Percentiles rank a stretch among this genome's conserved stretches.
Evolutionary conservation across 2,797 vertebrate species (phyloP).

Genomic region (Onychomys leucogaster): DNA sequence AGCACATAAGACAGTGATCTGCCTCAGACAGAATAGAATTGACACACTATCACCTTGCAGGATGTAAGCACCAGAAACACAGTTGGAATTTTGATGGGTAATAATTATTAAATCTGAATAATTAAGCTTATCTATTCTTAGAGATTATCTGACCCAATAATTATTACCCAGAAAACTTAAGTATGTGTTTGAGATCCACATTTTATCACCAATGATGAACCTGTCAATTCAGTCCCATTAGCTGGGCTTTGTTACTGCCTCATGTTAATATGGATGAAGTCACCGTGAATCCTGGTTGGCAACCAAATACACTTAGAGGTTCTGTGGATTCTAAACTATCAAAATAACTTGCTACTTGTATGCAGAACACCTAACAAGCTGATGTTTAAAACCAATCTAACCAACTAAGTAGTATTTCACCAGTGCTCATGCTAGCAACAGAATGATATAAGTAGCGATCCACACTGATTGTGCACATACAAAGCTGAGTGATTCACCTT

Average conservation of each 20-base stretch:
- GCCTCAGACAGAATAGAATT: background rate
- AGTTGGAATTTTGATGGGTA: slow-evolving; percentile 77
- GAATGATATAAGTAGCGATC: background rate
- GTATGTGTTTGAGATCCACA: slow-evolving; percentile 67
- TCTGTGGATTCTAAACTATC: background rate
- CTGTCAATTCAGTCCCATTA: slow-evolving; percentile 64
- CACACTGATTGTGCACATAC: background rate
- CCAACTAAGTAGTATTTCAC: background rate
- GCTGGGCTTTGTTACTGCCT: slow-evolving; percentile 10
- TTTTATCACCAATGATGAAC: slow-evolving; percentile 62
- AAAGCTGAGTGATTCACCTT: background rate
- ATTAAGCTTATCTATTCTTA: slow-evolving; percentile 82
- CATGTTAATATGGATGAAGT: slow-evolving; percentile 42
- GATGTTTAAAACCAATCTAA: slow-evolving; percentile 10
- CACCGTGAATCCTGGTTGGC: background rate
- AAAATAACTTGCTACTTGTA: background rate
- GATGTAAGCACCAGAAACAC: slow-evolving; percentile 65
- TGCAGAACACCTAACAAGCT: background rate
- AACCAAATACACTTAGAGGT: background rate
- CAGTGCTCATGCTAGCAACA: background rate
- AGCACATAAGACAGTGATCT: background rate
- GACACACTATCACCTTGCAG: slow-evolving; percentile 45
- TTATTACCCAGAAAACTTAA: slow-evolving; percentile 79
- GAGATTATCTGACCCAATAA: slow-evolving; percentile 80
- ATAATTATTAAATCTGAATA: slow-evolving; percentile 83